A percentile compares a stretch with the other conserved stretches of the same genome.
These are phyloP conservation scores for Aphelenchoides avenae DNA, from an alignment of 1,140 invertebrate genomes.

Conservation along the genomic window DNA sequence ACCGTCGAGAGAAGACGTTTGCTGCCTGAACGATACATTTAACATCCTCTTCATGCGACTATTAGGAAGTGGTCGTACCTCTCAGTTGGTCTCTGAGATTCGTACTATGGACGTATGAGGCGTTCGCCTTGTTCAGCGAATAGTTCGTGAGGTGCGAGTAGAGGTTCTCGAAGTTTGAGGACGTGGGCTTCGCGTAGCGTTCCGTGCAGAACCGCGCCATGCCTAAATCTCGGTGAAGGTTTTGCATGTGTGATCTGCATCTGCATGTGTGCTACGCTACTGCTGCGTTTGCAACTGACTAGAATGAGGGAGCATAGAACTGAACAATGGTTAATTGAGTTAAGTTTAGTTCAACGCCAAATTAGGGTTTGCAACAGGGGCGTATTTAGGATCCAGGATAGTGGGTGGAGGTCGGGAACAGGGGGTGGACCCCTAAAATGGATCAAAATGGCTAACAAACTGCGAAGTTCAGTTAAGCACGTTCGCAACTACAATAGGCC, in stretches of 20 bases:
- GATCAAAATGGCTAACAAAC: no score
- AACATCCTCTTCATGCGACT: neutral
- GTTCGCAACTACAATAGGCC: no score
- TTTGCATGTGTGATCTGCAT: no score
- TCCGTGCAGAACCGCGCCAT: slow-evolving; percentile 63
- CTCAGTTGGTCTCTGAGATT: slow-evolving; percentile 59
- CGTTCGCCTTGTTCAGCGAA: slow-evolving; percentile 63
- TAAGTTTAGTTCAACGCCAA: slow-evolving; percentile 5
- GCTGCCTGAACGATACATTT: slow-evolving; percentile 58
- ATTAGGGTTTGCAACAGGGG: no score
- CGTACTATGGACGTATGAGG: slow-evolving; percentile 62
- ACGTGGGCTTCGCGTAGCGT: slow-evolving; percentile 58
- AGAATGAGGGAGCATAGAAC: no score
- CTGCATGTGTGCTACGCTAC: no score
- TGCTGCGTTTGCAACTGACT: no score
- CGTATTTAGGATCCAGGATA: no score
- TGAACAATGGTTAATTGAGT: neutral
- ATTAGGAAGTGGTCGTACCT: slow-evolving; percentile 55
- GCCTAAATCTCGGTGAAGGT: slow-evolving; percentile 59
- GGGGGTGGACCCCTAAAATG: no score
- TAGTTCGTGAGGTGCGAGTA: slow-evolving; percentile 65
- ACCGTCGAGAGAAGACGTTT: slow-evolving; percentile 63
- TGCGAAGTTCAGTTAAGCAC: no score
- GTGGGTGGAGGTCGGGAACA: no score
- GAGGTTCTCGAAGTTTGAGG: slow-evolving; percentile 60